phyloP scores from a whole-genome alignment of 2,113 vertebrate species.

The Choloepus hoffmanni region DNA sequence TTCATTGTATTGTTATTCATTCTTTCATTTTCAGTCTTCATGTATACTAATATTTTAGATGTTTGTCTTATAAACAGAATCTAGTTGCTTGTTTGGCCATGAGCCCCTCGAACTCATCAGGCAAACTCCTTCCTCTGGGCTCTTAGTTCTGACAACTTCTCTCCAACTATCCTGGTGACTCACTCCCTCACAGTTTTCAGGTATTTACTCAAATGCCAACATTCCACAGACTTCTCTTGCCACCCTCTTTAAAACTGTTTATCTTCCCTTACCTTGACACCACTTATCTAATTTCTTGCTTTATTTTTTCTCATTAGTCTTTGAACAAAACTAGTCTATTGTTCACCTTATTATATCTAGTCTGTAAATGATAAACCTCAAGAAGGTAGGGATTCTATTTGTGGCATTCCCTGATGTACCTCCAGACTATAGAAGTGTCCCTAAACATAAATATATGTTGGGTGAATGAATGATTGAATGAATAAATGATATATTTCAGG shows the following conservation, averaged over 20 bases:
- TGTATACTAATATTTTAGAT: too few species aligned
- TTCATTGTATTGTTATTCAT: too few species aligned
- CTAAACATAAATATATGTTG: background rate
- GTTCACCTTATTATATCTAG: background rate
- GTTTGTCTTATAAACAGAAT: too few species aligned
- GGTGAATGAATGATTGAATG: background rate
- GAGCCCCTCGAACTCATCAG: background rate
- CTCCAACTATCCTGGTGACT: background rate
- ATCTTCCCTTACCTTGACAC: background rate
- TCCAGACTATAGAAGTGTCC: background rate
- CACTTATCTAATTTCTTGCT: background rate
- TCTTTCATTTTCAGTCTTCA: too few species aligned
- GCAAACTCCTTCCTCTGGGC: background rate
- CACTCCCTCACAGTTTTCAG: background rate
- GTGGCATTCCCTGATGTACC: background rate
- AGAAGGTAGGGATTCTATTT: background rate
- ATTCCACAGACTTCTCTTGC: too few species aligned
- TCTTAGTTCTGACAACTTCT: background rate
- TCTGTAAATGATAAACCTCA: background rate
- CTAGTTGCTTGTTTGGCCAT: too few species aligned
- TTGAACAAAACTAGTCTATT: background rate
- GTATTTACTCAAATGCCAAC: background rate
- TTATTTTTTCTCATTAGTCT: background rate
- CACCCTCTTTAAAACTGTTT: background rate
- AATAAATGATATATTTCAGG: background rate